These are phyloP conservation scores for Elgaria multicarinata DNA, from an alignment of 2,113 vertebrate genomes.

Conservation along the genomic window DNA sequence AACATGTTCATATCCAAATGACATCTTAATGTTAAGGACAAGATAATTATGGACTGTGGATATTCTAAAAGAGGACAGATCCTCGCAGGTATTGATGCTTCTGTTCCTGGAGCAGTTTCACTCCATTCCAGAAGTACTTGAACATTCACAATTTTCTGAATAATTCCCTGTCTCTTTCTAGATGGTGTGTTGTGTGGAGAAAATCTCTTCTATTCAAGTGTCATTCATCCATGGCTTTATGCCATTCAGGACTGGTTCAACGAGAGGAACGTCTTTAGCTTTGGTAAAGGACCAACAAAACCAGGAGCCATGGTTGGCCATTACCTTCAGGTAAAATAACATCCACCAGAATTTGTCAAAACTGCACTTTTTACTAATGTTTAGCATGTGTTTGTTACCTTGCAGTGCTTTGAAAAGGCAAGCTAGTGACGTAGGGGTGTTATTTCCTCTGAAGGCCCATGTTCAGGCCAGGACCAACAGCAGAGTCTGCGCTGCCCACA, in stretches of 20 bases:
- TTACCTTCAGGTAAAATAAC: slow-evolving; percentile 73
- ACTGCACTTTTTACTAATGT: background rate
- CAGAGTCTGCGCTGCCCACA: too few relatives aligned
- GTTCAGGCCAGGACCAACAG: too few relatives aligned
- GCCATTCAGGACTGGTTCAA: slow-evolving; percentile 58
- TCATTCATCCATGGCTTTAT: slow-evolving; percentile 30
- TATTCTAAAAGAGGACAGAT: background rate
- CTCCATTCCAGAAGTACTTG: background rate
- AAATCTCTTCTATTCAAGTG: slow-evolving; percentile 61
- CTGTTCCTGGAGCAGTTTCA: background rate
- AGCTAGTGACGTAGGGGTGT: background rate
- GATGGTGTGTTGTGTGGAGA: slow-evolving; percentile 70
- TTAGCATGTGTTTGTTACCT: background rate
- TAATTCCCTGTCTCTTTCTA: slow-evolving; percentile 48
- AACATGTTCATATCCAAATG: background rate
- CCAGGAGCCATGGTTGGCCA: background rate
- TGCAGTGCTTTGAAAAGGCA: background rate
- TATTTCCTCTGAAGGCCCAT: too few relatives aligned
- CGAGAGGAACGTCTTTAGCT: slow-evolving; percentile 61
- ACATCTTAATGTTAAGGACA: background rate
- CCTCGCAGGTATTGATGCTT: background rate
- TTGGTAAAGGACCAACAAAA: slow-evolving; percentile 34
- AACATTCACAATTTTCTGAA: background rate
- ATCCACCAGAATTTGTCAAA: background rate
- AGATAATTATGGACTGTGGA: background rate